phyloP scores from a whole-genome alignment of 2,113 vertebrate species.

The Pachyramphus minor region DNA sequence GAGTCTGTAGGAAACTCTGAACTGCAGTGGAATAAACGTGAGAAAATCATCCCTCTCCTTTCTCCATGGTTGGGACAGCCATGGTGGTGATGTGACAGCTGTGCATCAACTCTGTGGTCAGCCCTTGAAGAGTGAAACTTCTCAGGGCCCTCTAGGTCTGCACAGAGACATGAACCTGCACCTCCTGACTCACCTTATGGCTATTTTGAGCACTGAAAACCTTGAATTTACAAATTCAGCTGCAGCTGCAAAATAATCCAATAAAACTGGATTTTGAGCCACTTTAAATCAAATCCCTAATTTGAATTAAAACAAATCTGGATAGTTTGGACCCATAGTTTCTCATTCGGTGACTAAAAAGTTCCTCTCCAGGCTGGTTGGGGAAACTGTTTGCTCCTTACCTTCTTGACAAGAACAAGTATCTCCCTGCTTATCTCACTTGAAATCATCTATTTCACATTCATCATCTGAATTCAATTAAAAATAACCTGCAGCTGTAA shows the following conservation, averaged over 20 bases:
- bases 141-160: background rate
- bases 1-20: background rate
- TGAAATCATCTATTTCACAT: conserved; percentile 49
- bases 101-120: background rate
- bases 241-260: background rate
- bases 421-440: conserved; percentile 29
- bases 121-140: background rate
- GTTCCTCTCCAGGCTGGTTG: background rate
- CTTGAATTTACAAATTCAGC: background rate
- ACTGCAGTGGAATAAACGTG: background rate
- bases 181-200: background rate
- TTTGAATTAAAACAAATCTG: background rate
- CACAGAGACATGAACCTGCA: background rate
- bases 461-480: conserved; percentile 61
- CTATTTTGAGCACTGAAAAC: background rate
- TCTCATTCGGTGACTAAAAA: background rate
- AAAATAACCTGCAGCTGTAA: conserved; percentile 75
- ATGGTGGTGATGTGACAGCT: background rate
- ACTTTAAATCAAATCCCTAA: background rate
- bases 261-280: background rate
- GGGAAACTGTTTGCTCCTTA: background rate
- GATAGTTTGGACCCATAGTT: background rate
- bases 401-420: background rate
- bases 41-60: background rate
- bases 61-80: background rate